phyloP scores from a whole-genome alignment of 2,797 vertebrate species.

The Parambassis ranga region DNA sequence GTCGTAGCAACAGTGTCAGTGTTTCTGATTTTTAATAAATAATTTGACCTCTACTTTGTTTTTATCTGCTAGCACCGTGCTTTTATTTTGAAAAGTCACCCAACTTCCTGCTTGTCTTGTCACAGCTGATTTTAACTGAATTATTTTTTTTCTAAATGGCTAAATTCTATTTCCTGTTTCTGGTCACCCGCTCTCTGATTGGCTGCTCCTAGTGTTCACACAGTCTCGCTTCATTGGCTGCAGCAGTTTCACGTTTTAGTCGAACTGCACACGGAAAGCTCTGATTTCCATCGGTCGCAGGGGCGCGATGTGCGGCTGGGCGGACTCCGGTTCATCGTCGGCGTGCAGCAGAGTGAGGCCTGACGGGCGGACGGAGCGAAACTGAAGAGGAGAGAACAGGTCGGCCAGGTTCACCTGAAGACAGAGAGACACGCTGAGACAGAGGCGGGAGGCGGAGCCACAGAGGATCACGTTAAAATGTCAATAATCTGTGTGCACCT shows the following conservation, averaged over 20 bases:
- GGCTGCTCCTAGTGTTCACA: neutral
- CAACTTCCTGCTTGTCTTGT: neutral
- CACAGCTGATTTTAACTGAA: neutral
- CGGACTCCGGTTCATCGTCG: conserved; percentile 8
- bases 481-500: conserved; percentile 30
- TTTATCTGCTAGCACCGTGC: neutral
- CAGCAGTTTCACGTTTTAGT: conserved; percentile 38
- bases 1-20: conserved; percentile 1
- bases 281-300: conserved; percentile 92
- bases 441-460: no score
- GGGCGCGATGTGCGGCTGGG: conserved; percentile 62
- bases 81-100: neutral
- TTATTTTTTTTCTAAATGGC: neutral
- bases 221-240: neutral
- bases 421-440: neutral
- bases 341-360: conserved; percentile 77
- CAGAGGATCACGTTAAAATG: no score
- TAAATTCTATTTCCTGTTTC: neutral
- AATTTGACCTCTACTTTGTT: neutral
- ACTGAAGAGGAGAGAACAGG: conserved; percentile 43
- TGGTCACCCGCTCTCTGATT: neutral
- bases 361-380: conserved; percentile 64
- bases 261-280: conserved; percentile 83
- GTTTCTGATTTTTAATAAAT: neutral
- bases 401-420: conserved; percentile 45